These are phyloP conservation scores for Acheta domesticus DNA, from an alignment of 2,888 invertebrate species.

Conservation along the genomic window DNA sequence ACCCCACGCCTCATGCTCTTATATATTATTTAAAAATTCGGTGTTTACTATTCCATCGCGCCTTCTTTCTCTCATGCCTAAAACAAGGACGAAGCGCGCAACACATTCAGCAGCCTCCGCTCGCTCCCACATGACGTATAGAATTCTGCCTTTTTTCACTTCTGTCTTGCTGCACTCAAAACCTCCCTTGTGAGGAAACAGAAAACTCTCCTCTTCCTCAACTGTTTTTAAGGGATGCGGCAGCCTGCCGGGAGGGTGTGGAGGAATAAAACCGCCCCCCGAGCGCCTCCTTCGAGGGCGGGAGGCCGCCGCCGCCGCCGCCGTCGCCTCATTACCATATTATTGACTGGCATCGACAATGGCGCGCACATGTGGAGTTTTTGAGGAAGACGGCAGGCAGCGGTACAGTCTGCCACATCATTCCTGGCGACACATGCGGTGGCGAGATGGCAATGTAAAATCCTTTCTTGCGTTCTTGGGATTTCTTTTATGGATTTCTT, in stretches of 20 bases:
- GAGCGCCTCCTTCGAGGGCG: neutral
- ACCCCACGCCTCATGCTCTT: too few relatives aligned
- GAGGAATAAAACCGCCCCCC: neutral
- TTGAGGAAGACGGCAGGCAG: neutral
- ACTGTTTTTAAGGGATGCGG: conserved; percentile 18
- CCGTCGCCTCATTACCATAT: conserved; percentile 7
- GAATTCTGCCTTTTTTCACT: neutral
- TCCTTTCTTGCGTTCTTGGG: too few relatives aligned
- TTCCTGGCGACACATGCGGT: neutral
- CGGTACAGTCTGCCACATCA: neutral
- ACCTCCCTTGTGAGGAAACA: conserved; percentile 9
- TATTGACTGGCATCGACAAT: conserved; percentile 18
- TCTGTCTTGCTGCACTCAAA: conserved; percentile 7
- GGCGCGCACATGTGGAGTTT: neutral
- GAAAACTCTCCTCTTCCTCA: conserved; percentile 2
- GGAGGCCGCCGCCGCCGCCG: neutral
- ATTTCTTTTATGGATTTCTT: too few relatives aligned
- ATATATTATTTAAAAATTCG: neutral
- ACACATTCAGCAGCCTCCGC: neutral
- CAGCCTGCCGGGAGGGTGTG: neutral
- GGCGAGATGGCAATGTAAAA: too few relatives aligned
- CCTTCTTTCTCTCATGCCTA: neutral
- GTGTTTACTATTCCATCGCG: neutral
- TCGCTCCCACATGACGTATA: neutral
- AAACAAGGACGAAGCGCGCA: neutral